Percentiles rank a stretch among this genome's conserved stretches.
phyloP scores from a whole-genome alignment of 2,113 vertebrate species.

The Elachura formosa region DNA sequence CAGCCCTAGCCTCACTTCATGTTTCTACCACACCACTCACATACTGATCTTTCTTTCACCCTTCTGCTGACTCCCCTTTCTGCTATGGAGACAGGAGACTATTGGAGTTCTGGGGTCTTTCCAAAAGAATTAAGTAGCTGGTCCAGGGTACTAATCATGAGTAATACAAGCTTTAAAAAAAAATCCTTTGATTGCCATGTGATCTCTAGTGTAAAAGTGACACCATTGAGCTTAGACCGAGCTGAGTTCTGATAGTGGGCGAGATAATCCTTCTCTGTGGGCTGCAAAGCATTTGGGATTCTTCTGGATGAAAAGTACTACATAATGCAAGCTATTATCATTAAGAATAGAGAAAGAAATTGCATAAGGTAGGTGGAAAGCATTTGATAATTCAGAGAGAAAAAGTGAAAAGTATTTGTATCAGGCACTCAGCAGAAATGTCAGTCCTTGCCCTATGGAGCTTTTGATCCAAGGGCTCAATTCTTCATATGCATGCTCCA shows the following conservation, averaged over 20 bases:
- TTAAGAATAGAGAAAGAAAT: slow-evolving; percentile 53
- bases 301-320: slow-evolving; percentile 57
- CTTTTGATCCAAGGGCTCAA: neutral
- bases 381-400: slow-evolving; percentile 28
- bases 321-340: slow-evolving; percentile 56
- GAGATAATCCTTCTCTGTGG: slow-evolving; percentile 59
- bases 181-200: neutral
- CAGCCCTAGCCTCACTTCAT: neutral
- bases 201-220: slow-evolving; percentile 1
- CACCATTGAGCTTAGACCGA: slow-evolving; percentile 25
- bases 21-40: neutral
- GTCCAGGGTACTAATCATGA: neutral
- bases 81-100: neutral
- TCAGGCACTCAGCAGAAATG: slow-evolving; percentile 1
- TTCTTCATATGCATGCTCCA: neutral
- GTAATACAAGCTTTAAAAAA: neutral
- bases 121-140: neutral
- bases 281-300: slow-evolving; percentile 55
- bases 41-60: neutral
- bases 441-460: neutral
- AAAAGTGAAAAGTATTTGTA: neutral
- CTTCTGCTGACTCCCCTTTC: neutral
- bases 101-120: neutral
- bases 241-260: slow-evolving; percentile 39
- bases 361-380: slow-evolving; percentile 48